Evolutionary conservation across 2,888 invertebrate genomes (phyloP).

Genomic region (Drosophila mercatorum): DNA sequence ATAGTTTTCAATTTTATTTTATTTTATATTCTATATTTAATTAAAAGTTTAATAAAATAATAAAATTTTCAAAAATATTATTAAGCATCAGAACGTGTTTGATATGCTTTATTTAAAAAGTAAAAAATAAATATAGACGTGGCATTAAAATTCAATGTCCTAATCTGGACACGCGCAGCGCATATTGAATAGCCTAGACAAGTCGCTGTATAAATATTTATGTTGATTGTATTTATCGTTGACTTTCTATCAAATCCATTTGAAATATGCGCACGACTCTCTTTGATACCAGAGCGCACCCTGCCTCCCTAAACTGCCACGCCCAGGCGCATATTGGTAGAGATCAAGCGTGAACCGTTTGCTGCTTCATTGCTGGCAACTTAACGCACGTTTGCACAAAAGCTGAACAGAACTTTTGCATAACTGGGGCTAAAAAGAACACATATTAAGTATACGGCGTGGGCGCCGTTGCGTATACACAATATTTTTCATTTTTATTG

Average conservation of each 20-base stretch:
- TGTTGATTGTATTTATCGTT: constrained; percentile 38
- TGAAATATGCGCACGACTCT: constrained; percentile 45
- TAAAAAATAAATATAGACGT: not conserved
- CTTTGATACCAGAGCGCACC: constrained; percentile 11
- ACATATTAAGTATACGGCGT: constrained; percentile 46
- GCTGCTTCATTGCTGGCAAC: constrained; percentile 62
- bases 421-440: constrained; percentile 27
- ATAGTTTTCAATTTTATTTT: not conserved
- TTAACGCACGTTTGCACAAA: constrained; percentile 72
- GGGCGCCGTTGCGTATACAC: constrained; percentile 42
- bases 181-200: constrained; percentile 23
- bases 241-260: constrained; percentile 38
- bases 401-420: constrained; percentile 36
- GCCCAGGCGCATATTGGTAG: constrained; percentile 8
- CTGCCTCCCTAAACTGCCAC: not conserved
- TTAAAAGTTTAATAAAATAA: not conserved
- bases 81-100: not conserved
- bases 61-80: not conserved
- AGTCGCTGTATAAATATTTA: constrained; percentile 41
- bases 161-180: constrained; percentile 20
- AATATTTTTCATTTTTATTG: constrained; percentile 31
- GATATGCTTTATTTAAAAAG: not conserved
- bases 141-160: constrained; percentile 8
- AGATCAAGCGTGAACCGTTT: constrained; percentile 62
- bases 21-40: not conserved